These are phyloP conservation scores for Porites cylindrica DNA, from an alignment of 92 coral and sea anemone species.

Conservation along the genomic window DNA sequence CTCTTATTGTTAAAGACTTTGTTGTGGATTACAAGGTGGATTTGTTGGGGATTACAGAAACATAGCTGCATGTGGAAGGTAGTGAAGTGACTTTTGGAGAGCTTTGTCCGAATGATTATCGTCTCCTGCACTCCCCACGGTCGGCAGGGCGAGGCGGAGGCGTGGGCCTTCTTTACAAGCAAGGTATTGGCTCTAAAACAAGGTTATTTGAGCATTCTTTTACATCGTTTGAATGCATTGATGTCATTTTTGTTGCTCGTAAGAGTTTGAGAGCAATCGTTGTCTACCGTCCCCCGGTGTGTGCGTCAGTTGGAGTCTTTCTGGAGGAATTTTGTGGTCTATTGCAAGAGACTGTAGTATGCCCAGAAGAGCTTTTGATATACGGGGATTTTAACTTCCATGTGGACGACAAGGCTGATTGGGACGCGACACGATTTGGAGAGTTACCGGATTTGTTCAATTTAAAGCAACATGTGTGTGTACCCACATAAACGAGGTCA, in stretches of 20 bases:
- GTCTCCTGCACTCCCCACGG: slow-evolving; percentile 34
- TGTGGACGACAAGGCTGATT: slow-evolving; percentile 32
- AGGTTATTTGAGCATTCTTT: slow-evolving; percentile 27
- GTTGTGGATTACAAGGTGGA: slow-evolving; percentile 40
- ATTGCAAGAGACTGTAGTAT: slow-evolving; percentile 22
- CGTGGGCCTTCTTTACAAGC: slow-evolving; percentile 40
- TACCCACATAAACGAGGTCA: too few relatives aligned
- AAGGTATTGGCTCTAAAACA: slow-evolving; percentile 38
- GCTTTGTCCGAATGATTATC: slow-evolving; percentile 46
- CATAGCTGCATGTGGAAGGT: slow-evolving; percentile 25
- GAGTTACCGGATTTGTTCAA: neutral
- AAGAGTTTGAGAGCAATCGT: slow-evolving; percentile 34
- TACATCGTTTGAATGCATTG: slow-evolving; percentile 35
- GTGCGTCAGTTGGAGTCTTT: slow-evolving; percentile 4
- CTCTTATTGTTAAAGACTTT: slow-evolving; percentile 39
- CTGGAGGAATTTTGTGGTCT: slow-evolving; percentile 1
- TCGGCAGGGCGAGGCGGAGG: slow-evolving; percentile 28
- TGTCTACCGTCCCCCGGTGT: slow-evolving; percentile 9
- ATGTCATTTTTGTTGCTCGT: slow-evolving; percentile 29
- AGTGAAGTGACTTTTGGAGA: slow-evolving; percentile 23
- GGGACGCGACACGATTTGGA: slow-evolving; percentile 19
- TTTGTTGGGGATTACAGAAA: slow-evolving; percentile 38
- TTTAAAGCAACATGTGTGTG: too few relatives aligned
- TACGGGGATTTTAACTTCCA: slow-evolving; percentile 43
- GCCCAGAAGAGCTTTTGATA: neutral